Conservation (phyloP, 1,140 invertebrate genomes). For the Cotesia vestalis region DNA sequence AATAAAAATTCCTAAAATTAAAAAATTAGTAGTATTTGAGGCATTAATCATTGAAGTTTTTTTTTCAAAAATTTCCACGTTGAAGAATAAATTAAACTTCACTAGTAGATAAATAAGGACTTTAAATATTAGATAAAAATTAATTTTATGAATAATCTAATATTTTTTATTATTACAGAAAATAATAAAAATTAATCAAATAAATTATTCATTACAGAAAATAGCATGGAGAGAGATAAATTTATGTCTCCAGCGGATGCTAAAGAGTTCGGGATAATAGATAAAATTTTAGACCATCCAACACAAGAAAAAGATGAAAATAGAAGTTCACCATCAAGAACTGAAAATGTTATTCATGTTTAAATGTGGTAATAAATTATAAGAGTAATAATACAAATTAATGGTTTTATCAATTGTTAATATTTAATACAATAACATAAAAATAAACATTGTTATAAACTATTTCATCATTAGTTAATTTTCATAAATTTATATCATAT, state of each 20-base stretch:
- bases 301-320: conserved; percentile 61
- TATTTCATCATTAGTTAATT: conserved; percentile 33
- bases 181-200: no score
- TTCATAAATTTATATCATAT: not conserved
- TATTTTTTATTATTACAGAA: no score
- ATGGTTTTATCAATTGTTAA: conserved; percentile 49
- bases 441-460: conserved; percentile 58
- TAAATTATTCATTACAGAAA: conserved; percentile 63
- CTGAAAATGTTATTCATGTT: conserved; percentile 10
- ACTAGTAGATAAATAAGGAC: no score
- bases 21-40: no score
- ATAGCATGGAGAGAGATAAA: conserved; percentile 91
- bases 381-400: not conserved
- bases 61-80: no score
- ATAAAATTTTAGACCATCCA: conserved; percentile 84
- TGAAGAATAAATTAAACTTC: no score
- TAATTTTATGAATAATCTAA: no score
- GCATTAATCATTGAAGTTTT: no score
- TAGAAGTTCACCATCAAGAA: conserved; percentile 23
- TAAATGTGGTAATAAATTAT: not conserved
- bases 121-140: no score
- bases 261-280: conserved; percentile 94
- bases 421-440: conserved; percentile 54
- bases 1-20: no score
- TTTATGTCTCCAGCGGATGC: conserved; percentile 94